Base-by-base conservation (phyloP, 1,140 invertebrate species). In the Mycetomoellerius zeteki region DNA sequence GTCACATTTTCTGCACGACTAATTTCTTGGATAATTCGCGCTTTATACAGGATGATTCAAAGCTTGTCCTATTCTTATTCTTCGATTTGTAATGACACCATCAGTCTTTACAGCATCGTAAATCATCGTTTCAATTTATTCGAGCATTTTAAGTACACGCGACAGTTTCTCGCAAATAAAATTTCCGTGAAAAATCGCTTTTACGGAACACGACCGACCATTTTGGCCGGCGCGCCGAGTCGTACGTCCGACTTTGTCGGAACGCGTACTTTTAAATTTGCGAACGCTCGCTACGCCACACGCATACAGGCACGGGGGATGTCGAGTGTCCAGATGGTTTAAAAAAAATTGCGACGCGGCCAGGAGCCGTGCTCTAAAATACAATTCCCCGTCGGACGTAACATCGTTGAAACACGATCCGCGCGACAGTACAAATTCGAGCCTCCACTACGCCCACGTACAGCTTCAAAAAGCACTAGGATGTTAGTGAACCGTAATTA, bases 1-100 rank as follows among this genome's bases (percentile, higher is more conserved):
- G 82, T 85, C 82, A 85, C 58, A 77, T 85, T 85, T 85, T 78
- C 82, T 60, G 33, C 82, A 71, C 24, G 73, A 65, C 82, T 85
- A 85, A 85, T 85, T 71, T 56, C 50, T 60, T 27, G 72, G 56
- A n/a, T 76, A 85, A 85, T 62, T 60, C 60, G 8, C 58, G 43
- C 30, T 69, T 21, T 43, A 56, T 78, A 85, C 73, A 78, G 30
- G 58, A 37, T 43, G 16, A 65, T 54, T 52, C 73, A 65, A 33
- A 78, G 43, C 47, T 33, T 24, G 71, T 47, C 33, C 24, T 24
- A 5, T 33, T 80, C 30, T 69, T 14, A 47, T 21, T 58, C 12
- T 3, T n/a, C n/a, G 27, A 21, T 21, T 78, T 19, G 24, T 3
- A 10, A 33, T 12, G 21, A 19, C 21, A 54, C 21, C 12, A 5